phyloP scores from a whole-genome alignment of 2,113 vertebrate species.

The Phasianus colchicus region DNA sequence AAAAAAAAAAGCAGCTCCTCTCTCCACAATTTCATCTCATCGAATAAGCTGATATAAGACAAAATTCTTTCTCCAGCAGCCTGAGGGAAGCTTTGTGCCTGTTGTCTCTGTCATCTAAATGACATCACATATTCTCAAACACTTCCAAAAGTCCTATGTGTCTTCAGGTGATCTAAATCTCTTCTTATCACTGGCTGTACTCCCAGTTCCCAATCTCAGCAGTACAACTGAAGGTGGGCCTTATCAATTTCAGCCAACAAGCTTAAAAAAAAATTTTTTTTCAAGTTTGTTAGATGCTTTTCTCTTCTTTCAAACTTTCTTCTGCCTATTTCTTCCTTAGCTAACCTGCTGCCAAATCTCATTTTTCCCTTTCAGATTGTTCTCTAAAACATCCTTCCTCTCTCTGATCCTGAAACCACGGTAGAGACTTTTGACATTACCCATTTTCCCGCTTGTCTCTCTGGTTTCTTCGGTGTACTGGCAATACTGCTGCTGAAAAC shows the following conservation, averaged over 20 bases:
- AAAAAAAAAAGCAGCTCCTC: neutral
- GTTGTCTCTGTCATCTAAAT: neutral
- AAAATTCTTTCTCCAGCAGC: neutral
- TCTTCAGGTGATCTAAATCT: neutral
- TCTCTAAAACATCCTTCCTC: neutral
- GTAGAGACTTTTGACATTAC: neutral
- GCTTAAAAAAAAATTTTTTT: neutral
- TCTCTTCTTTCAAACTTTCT: neutral
- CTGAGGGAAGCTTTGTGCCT: neutral
- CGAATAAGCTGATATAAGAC: neutral
- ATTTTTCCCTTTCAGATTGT: neutral
- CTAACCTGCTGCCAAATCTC: neutral
- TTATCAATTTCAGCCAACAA: slow-evolving; percentile 9
- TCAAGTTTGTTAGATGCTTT: neutral
- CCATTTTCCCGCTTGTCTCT: neutral
- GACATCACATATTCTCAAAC: neutral
- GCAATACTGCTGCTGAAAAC: neutral
- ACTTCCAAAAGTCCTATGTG: neutral
- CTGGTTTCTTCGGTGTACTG: fast-evolving
- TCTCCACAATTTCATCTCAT: neutral
- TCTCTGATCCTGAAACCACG: neutral
- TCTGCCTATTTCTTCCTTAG: neutral
- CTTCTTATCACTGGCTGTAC: neutral
- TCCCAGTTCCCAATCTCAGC: slow-evolving; percentile 6
- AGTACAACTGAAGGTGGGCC: neutral